Conservation (phyloP, 2,888 invertebrate species). For the Polylopha cassiicola region DNA sequence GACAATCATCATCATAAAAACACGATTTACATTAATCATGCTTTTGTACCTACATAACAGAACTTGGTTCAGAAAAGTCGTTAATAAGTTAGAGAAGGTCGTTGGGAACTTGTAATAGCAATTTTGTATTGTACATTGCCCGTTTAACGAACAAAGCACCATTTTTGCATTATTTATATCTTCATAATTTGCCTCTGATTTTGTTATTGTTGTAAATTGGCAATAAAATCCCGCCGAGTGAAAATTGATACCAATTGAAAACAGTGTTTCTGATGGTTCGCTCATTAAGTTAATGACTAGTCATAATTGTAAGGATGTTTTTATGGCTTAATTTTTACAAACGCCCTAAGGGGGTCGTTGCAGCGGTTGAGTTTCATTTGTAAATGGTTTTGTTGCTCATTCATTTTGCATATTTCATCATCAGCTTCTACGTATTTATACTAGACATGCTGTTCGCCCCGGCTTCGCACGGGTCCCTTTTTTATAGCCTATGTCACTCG, state of each 20-base stretch:
- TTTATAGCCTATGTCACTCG: no score
- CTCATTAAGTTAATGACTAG: constrained; percentile 18
- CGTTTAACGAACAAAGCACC: constrained; percentile 20
- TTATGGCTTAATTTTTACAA: constrained; percentile 10
- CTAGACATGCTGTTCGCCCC: no score
- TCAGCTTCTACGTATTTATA: no score
- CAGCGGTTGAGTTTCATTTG: no score
- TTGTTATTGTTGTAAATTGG: constrained; percentile 16
- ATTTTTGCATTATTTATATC: constrained; percentile 12
- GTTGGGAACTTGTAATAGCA: constrained; percentile 17
- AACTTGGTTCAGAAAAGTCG: constrained; percentile 18
- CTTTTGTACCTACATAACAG: constrained; percentile 4
- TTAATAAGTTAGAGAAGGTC: constrained; percentile 17
- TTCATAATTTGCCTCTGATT: constrained; percentile 11
- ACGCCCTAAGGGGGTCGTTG: no score
- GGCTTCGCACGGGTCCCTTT: no score
- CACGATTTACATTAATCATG: constrained; percentile 14
- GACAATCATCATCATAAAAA: constrained; percentile 10
- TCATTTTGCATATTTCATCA: no score
- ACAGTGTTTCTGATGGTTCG: constrained; percentile 17
- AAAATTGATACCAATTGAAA: constrained; percentile 21
- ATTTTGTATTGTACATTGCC: constrained; percentile 21
- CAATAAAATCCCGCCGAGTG: constrained; percentile 17
- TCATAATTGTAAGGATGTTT: constrained; percentile 20
- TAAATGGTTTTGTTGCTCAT: no score